phyloP scores from a whole-genome alignment of 2,113 vertebrate genomes.

The Odobenus rosmarus region DNA sequence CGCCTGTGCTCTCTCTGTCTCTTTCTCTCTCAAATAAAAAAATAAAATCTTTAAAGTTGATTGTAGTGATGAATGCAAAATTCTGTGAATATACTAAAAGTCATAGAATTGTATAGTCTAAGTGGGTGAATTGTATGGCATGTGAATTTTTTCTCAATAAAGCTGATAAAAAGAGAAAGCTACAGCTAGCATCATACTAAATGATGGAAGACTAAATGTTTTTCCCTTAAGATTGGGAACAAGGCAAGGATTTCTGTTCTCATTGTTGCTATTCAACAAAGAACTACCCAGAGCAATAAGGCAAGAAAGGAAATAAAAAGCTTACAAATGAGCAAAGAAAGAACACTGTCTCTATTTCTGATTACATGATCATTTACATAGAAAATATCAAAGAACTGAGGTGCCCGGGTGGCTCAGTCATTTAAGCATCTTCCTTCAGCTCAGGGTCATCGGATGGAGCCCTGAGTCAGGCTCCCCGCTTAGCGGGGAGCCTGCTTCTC shows the following conservation, averaged over 20 bases:
- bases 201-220: not conserved
- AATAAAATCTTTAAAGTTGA: not conserved
- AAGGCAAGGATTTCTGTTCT: slow-evolving; percentile 9
- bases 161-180: not conserved
- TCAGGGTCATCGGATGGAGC: no score
- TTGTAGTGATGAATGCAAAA: not conserved
- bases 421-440: no score
- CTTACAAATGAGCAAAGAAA: slow-evolving; percentile 13
- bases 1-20: not conserved
- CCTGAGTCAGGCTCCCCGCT: no score
- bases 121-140: not conserved
- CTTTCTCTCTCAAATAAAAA: not conserved
- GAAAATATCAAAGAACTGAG: not conserved
- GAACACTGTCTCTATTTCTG: not conserved
- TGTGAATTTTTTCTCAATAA: not conserved
- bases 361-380: slow-evolving; percentile 1
- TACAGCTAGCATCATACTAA: not conserved
- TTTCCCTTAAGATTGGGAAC: not conserved
- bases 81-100: slow-evolving; percentile 11
- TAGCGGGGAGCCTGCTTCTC: no score
- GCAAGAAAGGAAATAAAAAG: not conserved
- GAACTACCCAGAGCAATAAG: not conserved
- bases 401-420: no score
- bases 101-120: not conserved
- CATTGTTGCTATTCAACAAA: not conserved